phyloP scores from a whole-genome alignment of 1,140 invertebrate species.

The Chelonus insularis region DNA sequence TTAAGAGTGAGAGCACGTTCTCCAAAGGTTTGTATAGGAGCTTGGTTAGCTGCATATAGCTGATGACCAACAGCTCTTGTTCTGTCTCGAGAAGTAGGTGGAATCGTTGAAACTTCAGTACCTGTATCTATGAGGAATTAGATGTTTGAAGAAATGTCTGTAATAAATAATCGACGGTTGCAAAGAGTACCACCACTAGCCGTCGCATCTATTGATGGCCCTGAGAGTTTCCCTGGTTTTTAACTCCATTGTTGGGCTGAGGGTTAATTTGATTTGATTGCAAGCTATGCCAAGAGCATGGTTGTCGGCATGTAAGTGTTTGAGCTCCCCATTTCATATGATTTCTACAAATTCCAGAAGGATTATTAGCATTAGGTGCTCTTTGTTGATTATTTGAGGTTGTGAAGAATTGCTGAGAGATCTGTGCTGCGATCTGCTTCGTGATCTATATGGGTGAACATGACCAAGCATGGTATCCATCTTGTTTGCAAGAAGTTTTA shows the following conservation, averaged over 20 bases:
- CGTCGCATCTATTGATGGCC: background rate
- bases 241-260: background rate
- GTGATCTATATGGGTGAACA: too few species aligned
- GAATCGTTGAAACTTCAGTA: conserved; percentile 11
- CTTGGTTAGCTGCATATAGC: conserved; percentile 19
- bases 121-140: conserved; percentile 1
- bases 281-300: conserved; percentile 31
- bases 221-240: background rate
- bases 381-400: background rate
- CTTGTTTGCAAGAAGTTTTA: background rate
- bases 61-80: background rate
- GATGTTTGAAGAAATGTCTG: background rate
- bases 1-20: conserved; percentile 2
- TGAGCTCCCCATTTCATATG: conserved; percentile 1
- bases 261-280: background rate
- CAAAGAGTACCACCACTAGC: background rate
- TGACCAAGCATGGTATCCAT: background rate
- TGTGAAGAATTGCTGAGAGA: background rate
- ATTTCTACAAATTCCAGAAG: conserved; percentile 36
- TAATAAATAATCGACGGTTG: background rate
- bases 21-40: conserved; percentile 24
- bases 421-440: too few species aligned
- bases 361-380: conserved; percentile 27
- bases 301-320: background rate
- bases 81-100: background rate